Base-by-base conservation (phyloP, 37 sponge, comb jelly and placozoan species). In the Cliona cf. orientalis region DNA sequence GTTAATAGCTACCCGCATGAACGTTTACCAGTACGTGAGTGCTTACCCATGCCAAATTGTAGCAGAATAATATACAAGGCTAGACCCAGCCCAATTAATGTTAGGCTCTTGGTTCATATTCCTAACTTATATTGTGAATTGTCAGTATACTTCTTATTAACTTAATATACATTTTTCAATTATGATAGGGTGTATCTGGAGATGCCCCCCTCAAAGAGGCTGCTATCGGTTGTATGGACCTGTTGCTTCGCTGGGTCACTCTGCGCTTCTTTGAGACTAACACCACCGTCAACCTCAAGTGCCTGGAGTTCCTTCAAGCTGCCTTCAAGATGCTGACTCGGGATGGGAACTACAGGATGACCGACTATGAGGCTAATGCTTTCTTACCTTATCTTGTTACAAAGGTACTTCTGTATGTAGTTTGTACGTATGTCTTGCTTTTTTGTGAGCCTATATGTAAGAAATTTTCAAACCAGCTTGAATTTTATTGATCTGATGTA, bases 201-300 rank as follows among this genome's bases (percentile, higher is more conserved):
- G 71, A 56, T 40, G 61, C 65, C 41, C 78, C 86, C n/a, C 80
- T 61, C 62, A 72, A 86, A 39, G 76, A 65, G 3, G 88, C 85
- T 26, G 88, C 87, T 49, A 78, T 93, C 42, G 75, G 80, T 22
- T 83, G 79, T 36, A 35, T 79, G 2, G 96, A 96, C 58, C 87
- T 96, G 22, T 42, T 96, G 38, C 81, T 96, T 23, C 86, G 96
- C 64, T 96, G 91, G 91, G 69, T 90, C 36, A 89, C 96, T 9
- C 76, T 96, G 67, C 66, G 88, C 46, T 92, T 87, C 84, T 91
- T 91, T 84, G 93, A 94, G 67, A 94, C 91, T 56, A 96, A 96
- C 74, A 90, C 95, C 25, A 90, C 85, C 6, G 91, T 96, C 60
- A 88, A 87, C 53, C 33, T 94, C 28, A 87, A 90, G 84, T 90